A percentile compares a stretch with the other conserved stretches of the same genome.
phyloP scores from a whole-genome alignment of 2,797 vertebrate genomes.

The Halcyon smyrnensis region DNA sequence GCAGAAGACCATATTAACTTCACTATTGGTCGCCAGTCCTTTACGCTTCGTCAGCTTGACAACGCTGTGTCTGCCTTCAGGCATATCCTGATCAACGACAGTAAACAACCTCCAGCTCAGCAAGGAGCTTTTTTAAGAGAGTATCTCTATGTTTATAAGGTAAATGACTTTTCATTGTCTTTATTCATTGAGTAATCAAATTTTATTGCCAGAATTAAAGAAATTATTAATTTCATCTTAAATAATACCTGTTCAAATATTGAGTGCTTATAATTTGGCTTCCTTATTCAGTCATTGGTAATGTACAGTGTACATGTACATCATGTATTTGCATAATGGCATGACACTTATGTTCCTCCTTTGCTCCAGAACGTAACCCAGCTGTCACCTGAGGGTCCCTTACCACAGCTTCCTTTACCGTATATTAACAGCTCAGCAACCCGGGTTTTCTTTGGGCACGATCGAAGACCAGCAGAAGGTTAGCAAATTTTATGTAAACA shows the following conservation, averaged over 20 bases:
- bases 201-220: neutral
- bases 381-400: constrained; percentile 77
- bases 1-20: constrained; percentile 99
- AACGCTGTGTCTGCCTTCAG: constrained; percentile 92
- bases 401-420: constrained; percentile 93
- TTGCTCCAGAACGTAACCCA: constrained; percentile 85
- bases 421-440: constrained; percentile 91
- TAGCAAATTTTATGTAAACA: constrained; percentile 36
- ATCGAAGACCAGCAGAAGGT: constrained; percentile 94
- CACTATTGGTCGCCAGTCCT: constrained; percentile 96
- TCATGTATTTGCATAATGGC: neutral
- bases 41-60: constrained; percentile 90
- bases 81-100: constrained; percentile 95
- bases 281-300: neutral
- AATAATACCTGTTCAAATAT: neutral
- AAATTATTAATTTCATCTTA: neutral
- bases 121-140: constrained; percentile 95
- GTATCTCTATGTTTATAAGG: constrained; percentile 97
- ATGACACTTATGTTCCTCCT: neutral
- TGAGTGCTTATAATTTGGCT: neutral
- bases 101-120: constrained; percentile 92
- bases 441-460: constrained; percentile 94
- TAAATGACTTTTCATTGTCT: constrained; percentile 35
- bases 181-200: neutral
- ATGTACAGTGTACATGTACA: neutral